These are phyloP conservation scores for Netelia melanura DNA, from an alignment of 2,888 invertebrate genomes.

Conservation along the genomic window DNA sequence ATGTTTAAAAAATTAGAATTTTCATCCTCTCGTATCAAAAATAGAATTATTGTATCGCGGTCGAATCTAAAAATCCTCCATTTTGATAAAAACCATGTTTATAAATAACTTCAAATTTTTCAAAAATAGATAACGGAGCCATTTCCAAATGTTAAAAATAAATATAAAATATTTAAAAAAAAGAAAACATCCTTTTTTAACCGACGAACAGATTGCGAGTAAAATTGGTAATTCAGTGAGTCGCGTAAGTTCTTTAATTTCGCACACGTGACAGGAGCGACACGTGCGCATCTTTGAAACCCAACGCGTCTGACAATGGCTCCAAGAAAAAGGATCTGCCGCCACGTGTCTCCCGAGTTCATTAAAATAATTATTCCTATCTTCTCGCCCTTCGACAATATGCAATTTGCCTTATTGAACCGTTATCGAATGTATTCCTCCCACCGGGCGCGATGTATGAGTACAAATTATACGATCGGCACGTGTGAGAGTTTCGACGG, in stretches of 20 bases:
- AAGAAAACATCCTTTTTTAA: too few species aligned
- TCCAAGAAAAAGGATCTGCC: background rate
- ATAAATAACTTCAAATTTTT: too few species aligned
- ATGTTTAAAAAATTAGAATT: too few species aligned
- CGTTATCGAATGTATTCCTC: conserved; percentile 10
- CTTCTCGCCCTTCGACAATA: background rate
- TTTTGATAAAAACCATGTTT: too few species aligned
- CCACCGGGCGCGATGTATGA: conserved; percentile 1
- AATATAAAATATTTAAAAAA: too few species aligned
- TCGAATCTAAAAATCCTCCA: too few species aligned
- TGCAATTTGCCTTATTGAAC: conserved; percentile 19
- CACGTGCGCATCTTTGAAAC: conserved; percentile 37
- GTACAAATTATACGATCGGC: conserved; percentile 30
- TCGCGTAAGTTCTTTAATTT: background rate
- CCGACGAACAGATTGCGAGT: background rate
- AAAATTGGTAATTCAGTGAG: background rate
- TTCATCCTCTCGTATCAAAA: too few species aligned
- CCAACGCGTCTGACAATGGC: background rate
- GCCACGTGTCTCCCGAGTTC: conserved; percentile 51
- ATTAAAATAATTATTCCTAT: conserved; percentile 42
- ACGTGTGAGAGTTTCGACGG: conserved; percentile 41
- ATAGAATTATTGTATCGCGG: too few species aligned
- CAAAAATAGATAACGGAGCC: too few species aligned
- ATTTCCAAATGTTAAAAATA: too few species aligned
- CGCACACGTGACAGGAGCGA: conserved; percentile 16